These are phyloP conservation scores for Euclidia mi DNA, from an alignment of 2,888 invertebrate genomes.

Conservation along the genomic window DNA sequence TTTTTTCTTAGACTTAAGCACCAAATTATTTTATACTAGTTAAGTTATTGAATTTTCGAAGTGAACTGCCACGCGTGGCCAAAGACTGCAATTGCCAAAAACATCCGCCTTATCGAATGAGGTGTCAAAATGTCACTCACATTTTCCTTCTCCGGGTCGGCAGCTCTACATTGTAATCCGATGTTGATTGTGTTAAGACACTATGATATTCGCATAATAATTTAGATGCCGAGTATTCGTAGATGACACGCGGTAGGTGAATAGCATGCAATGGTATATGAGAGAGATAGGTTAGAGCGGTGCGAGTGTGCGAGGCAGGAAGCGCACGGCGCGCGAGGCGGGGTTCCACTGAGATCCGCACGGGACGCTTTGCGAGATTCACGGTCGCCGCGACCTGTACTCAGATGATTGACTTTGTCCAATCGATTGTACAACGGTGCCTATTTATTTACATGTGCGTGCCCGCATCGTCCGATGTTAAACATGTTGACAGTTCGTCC, in stretches of 20 bases:
- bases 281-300: slow-evolving; percentile 25
- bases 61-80: slow-evolving; percentile 16
- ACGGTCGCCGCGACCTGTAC: slow-evolving; percentile 86
- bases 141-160: slow-evolving; percentile 83
- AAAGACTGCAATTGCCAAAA: slow-evolving; percentile 34
- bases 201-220: slow-evolving; percentile 66
- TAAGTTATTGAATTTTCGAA: background rate
- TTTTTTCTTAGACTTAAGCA: too few species aligned
- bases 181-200: slow-evolving; percentile 67
- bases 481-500: slow-evolving; percentile 61
- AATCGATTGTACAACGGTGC: slow-evolving; percentile 82
- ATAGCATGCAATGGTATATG: slow-evolving; percentile 35
- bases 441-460: slow-evolving; percentile 79
- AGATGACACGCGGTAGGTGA: slow-evolving; percentile 55
- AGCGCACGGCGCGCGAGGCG: slow-evolving; percentile 80
- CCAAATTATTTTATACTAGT: too few species aligned
- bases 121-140: slow-evolving; percentile 72
- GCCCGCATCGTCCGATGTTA: slow-evolving; percentile 68
- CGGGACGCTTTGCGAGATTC: slow-evolving; percentile 78
- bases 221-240: slow-evolving; percentile 41
- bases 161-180: slow-evolving; percentile 85
- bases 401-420: slow-evolving; percentile 86
- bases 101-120: slow-evolving; percentile 40
- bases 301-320: slow-evolving; percentile 67
- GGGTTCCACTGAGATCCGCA: slow-evolving; percentile 73